A percentile compares a stretch with the other conserved stretches of the same genome.
Evolutionary conservation across 2,888 invertebrate genomes (phyloP).

Genomic region (Patella ulyssiponensis): DNA sequence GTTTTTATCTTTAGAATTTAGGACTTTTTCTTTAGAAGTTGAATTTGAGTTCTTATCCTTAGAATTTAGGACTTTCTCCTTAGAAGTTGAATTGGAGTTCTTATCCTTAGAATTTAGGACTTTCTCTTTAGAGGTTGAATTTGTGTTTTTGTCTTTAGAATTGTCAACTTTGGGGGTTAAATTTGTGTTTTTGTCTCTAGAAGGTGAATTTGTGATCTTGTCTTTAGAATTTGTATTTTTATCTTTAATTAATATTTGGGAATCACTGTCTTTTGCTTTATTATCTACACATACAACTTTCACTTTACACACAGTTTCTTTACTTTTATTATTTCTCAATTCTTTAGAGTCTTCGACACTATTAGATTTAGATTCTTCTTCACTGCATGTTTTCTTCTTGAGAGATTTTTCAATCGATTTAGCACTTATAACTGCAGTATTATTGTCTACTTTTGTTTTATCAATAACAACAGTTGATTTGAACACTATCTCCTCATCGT

Average conservation of each 20-base stretch:
- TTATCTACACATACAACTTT: slow-evolving; percentile 16
- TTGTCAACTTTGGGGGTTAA: no score
- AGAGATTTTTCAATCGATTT: slow-evolving; percentile 17
- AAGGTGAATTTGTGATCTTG: slow-evolving; percentile 14
- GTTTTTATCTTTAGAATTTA: slow-evolving; percentile 29
- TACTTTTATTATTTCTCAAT: neutral
- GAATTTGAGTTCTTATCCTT: slow-evolving; percentile 9
- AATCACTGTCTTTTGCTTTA: neutral
- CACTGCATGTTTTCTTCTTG: neutral
- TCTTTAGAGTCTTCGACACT: neutral
- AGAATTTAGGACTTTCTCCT: neutral
- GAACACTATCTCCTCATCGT: neutral
- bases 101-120: slow-evolving; percentile 30
- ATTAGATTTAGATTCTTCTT: neutral
- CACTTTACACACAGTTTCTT: neutral
- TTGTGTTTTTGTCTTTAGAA: neutral
- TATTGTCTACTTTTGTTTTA: neutral
- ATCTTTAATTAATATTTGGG: neutral
- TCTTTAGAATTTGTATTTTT: neutral
- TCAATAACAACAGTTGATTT: no score
- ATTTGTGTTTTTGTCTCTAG: neutral
- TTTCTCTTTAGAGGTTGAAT: slow-evolving; percentile 28
- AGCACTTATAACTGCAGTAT: neutral
- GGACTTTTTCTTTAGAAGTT: slow-evolving; percentile 27
- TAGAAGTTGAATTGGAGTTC: slow-evolving; percentile 12